phyloP scores from a whole-genome alignment of 2,888 invertebrate genomes.

The Rhamnusium bicolor region DNA sequence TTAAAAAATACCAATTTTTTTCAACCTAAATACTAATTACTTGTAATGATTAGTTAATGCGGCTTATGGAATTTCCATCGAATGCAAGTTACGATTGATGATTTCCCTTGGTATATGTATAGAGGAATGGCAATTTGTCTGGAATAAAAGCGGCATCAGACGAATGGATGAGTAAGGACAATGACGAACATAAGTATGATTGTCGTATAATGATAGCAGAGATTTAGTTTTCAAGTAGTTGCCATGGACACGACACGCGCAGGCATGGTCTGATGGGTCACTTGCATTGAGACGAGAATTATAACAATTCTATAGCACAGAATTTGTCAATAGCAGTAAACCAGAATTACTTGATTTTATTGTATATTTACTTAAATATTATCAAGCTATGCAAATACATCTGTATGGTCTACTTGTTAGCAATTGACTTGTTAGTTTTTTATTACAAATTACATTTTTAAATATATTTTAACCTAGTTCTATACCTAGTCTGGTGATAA shows the following conservation, averaged over 20 bases:
- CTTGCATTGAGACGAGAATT: not conserved
- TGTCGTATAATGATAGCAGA: constrained; percentile 52
- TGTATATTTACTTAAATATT: too few relatives aligned
- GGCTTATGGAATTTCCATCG: not conserved
- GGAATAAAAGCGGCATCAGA: constrained; percentile 37
- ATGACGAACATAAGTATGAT: constrained; percentile 37
- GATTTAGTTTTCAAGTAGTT: constrained; percentile 54
- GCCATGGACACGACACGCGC: constrained; percentile 60
- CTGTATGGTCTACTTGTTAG: too few relatives aligned
- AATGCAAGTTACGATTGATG: not conserved
- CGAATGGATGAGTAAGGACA: constrained; percentile 27
- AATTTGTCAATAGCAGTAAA: not conserved
- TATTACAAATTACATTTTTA: too few relatives aligned
- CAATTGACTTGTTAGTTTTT: too few relatives aligned
- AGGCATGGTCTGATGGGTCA: not conserved
- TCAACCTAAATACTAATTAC: too few relatives aligned
- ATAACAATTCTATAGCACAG: not conserved
- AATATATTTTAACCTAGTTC: too few relatives aligned
- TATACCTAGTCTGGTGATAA: too few relatives aligned
- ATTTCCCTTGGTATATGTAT: constrained; percentile 29
- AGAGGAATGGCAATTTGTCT: constrained; percentile 15
- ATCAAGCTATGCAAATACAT: too few relatives aligned
- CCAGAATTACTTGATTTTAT: not conserved
- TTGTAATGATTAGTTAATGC: too few relatives aligned
- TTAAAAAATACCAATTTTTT: too few relatives aligned